Evolutionary conservation across 1,140 invertebrate genomes (phyloP).

Genomic region (Diplogasteroides magnus): DNA sequence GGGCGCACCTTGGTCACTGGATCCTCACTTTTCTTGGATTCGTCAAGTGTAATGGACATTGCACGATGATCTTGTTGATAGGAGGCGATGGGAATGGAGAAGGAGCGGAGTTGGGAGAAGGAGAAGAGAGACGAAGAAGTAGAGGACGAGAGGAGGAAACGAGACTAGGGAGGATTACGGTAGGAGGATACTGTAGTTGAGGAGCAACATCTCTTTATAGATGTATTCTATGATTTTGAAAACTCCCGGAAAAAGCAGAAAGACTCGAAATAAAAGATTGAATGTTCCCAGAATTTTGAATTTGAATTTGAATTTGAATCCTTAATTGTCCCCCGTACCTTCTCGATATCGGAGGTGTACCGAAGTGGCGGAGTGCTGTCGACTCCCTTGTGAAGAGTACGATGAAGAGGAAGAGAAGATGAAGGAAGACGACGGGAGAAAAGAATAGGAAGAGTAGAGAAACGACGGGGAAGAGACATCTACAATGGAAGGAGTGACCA

Average conservation of each 20-base stretch:
- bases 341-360: not conserved
- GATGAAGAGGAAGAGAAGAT: not conserved
- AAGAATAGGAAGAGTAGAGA: no score
- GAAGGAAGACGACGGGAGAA: not conserved
- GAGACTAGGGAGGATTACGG: not conserved
- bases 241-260: not conserved
- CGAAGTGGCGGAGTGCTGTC: not conserved
- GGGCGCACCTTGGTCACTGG: no score
- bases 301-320: not conserved
- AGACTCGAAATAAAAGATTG: not conserved
- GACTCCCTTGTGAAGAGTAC: slow-evolving; percentile 4
- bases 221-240: slow-evolving; percentile 4
- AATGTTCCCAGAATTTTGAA: not conserved
- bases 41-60: no score
- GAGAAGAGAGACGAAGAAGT: slow-evolving; percentile 14
- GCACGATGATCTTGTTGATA: slow-evolving; percentile 3
- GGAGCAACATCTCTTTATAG: not conserved
- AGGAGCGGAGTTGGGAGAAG: not conserved
- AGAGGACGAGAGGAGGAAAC: not conserved
- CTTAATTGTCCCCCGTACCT: not conserved
- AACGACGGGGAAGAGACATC: slow-evolving; percentile 10
- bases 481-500: not conserved
- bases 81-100: not conserved
- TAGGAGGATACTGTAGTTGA: not conserved
- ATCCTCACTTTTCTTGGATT: no score